These are phyloP conservation scores for Rutpela maculata DNA, from an alignment of 2,888 invertebrate genomes.

Conservation along the genomic window DNA sequence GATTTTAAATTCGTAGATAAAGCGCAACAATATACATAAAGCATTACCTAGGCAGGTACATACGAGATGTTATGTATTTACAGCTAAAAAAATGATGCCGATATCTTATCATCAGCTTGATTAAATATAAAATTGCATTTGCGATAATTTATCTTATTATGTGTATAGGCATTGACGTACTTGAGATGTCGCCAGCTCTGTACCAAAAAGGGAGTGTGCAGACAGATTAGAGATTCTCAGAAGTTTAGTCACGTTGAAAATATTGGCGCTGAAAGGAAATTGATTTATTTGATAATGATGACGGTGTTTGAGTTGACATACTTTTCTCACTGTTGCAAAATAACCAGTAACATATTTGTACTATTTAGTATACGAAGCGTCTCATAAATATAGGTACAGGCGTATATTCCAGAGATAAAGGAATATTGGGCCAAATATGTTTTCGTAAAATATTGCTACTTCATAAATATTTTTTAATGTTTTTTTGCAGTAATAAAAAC, in stretches of 20 bases:
- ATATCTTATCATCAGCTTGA: constrained; percentile 28
- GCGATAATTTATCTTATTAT: constrained; percentile 9
- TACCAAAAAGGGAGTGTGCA: constrained; percentile 29
- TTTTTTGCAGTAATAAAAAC: no score
- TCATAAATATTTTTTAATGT: no score
- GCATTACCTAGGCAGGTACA: background rate
- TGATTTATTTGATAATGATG: constrained; percentile 7
- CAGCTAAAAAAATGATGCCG: constrained; percentile 18
- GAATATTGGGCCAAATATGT: no score
- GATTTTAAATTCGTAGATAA: background rate
- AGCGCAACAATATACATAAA: background rate
- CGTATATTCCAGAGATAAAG: no score
- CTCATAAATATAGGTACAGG: no score
- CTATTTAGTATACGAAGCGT: no score
- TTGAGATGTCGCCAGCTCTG: constrained; percentile 28
- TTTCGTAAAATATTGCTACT: no score
- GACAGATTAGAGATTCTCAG: constrained; percentile 31
- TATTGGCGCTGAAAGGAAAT: background rate
- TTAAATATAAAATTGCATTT: constrained; percentile 28
- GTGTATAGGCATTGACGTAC: constrained; percentile 1
- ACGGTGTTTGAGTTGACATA: background rate
- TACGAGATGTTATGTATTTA: constrained; percentile 1
- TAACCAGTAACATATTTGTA: background rate
- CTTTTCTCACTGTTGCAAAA: background rate
- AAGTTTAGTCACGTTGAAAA: constrained; percentile 21